phyloP scores from a whole-genome alignment of 2,113 vertebrate genomes.

The Falco punctatus region DNA sequence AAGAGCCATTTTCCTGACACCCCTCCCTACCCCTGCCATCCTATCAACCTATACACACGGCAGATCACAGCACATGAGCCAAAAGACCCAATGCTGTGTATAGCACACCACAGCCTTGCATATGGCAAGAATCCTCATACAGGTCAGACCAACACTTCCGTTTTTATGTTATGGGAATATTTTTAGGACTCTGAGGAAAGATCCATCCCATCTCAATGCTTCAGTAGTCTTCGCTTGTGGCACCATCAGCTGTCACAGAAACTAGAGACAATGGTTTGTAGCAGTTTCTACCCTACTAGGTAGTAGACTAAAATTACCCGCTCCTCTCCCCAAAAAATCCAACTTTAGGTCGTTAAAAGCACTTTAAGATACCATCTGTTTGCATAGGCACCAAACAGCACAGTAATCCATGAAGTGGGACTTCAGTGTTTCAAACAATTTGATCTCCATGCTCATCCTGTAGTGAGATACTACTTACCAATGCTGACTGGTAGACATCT shows the following conservation, averaged over 20 bases:
- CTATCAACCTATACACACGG: background rate
- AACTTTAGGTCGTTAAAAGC: background rate
- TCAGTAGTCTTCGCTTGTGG: background rate
- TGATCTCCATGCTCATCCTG: background rate
- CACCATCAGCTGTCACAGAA: background rate
- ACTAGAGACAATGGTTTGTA: background rate
- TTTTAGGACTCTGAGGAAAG: background rate
- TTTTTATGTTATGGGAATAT: background rate
- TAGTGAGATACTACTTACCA: background rate
- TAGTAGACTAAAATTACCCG: background rate
- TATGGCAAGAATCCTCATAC: background rate
- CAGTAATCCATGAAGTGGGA: background rate
- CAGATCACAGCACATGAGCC: background rate
- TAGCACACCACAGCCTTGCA: background rate
- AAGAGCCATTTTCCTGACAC: background rate
- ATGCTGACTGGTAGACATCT: fast-evolving
- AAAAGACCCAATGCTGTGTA: fast-evolving
- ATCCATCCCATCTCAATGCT: background rate
- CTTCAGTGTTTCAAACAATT: background rate
- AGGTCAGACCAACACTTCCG: background rate
- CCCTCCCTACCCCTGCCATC: background rate
- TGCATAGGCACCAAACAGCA: fast-evolving
- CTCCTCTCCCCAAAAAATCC: background rate
- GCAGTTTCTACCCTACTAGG: background rate
- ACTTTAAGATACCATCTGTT: background rate